Conservation (phyloP, 2,797 vertebrate species). For the Oreochromis mossambicus region DNA sequence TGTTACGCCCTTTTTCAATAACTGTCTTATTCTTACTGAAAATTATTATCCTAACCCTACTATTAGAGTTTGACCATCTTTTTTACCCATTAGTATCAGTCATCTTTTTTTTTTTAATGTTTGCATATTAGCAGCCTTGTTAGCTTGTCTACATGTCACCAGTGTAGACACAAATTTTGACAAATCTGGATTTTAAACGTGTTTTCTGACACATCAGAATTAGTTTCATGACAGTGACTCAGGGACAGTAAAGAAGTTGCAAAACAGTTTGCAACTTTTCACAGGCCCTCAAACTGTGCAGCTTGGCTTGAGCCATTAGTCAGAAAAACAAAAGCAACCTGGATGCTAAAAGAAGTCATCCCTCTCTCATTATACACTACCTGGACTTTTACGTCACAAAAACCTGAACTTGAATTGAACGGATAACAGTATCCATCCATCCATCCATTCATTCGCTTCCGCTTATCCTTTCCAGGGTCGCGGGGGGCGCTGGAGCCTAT, state of each 20-base stretch:
- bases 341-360: not conserved
- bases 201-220: not conserved
- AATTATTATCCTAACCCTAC: too few relatives aligned
- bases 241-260: not conserved
- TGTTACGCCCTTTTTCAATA: too few relatives aligned
- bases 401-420: not conserved
- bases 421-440: not conserved
- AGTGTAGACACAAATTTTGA: not conserved
- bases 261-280: not conserved
- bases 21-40: too few relatives aligned
- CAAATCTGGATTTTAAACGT: not conserved
- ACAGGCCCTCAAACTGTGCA: not conserved
- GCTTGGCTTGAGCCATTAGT: not conserved
- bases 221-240: not conserved
- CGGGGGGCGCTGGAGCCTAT: too few relatives aligned
- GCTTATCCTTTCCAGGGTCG: too few relatives aligned
- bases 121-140: not conserved
- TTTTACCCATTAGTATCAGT: too few relatives aligned
- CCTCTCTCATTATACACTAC: not conserved
- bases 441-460: too few relatives aligned
- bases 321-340: not conserved
- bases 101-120: too few relatives aligned
- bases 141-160: not conserved
- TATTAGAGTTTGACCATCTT: too few relatives aligned
- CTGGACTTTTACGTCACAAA: not conserved